phyloP scores from a whole-genome alignment of 1,140 invertebrate genomes.

The Frieseomelitta varia region DNA sequence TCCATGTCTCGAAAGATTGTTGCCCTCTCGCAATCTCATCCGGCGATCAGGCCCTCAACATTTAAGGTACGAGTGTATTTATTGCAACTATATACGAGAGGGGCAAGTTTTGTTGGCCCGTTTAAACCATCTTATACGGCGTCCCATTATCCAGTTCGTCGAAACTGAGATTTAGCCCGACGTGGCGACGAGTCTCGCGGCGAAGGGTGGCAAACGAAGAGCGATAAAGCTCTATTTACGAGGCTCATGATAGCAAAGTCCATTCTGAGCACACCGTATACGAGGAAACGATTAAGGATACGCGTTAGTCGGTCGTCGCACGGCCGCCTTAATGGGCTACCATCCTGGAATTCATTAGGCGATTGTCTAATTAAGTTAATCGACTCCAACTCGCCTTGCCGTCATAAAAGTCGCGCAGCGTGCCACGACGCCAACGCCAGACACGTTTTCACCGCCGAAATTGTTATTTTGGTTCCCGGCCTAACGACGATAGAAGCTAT shows the following conservation, averaged over 20 bases:
- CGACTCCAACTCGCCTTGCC: slow-evolving; percentile 73
- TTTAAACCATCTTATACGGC: not conserved
- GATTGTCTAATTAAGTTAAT: slow-evolving; percentile 81
- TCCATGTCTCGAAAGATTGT: not conserved
- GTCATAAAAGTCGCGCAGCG: slow-evolving; percentile 62
- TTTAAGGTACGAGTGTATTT: not conserved
- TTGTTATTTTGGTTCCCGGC: slow-evolving; percentile 25
- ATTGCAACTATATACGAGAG: not conserved
- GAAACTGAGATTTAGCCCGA: not conserved
- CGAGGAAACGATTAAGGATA: slow-evolving; percentile 56
- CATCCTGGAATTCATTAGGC: slow-evolving; percentile 76
- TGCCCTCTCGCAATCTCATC: not conserved
- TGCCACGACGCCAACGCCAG: slow-evolving; percentile 23
- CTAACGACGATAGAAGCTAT: slow-evolving; percentile 16
- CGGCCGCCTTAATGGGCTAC: slow-evolving; percentile 68
- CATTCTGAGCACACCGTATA: slow-evolving; percentile 55
- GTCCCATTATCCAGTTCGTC: not conserved
- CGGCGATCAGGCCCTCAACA: not conserved
- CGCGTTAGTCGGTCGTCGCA: slow-evolving; percentile 48
- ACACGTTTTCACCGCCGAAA: slow-evolving; percentile 23
- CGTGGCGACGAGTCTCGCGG: not conserved
- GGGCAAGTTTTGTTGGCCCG: not conserved
- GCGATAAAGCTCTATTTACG: slow-evolving; percentile 55
- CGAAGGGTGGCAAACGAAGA: slow-evolving; percentile 21
- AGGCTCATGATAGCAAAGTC: slow-evolving; percentile 30